Conservation (phyloP, 2,113 vertebrate species). For the Macrotis lagotis region DNA sequence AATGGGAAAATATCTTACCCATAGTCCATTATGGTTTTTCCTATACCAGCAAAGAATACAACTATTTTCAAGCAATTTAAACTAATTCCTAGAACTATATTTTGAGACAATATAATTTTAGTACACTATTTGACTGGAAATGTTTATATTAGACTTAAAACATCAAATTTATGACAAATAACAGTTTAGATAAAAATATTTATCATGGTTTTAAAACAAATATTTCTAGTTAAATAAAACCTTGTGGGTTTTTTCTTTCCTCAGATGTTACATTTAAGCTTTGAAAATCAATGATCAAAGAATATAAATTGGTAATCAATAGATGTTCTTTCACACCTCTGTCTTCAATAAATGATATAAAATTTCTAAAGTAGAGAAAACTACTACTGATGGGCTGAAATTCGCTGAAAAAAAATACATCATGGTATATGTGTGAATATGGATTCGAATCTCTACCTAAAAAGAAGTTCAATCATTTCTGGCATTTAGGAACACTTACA, state of each 20-base stretch:
- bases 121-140: slow-evolving; percentile 75
- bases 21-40: slow-evolving; percentile 84
- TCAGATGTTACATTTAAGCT: neutral
- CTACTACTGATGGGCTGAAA: slow-evolving; percentile 59
- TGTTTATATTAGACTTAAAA: slow-evolving; percentile 50
- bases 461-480: slow-evolving; percentile 54
- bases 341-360: slow-evolving; percentile 74
- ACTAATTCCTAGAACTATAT: slow-evolving; percentile 80
- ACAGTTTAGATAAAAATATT: slow-evolving; percentile 60
- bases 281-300: slow-evolving; percentile 51
- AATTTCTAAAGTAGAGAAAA: slow-evolving; percentile 64
- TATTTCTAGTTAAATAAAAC: slow-evolving; percentile 56
- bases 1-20: slow-evolving; percentile 91
- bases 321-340: slow-evolving; percentile 38
- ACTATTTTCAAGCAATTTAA: slow-evolving; percentile 83
- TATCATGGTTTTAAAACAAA: slow-evolving; percentile 57
- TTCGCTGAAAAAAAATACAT: slow-evolving; percentile 41
- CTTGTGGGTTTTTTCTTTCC: slow-evolving; percentile 41
- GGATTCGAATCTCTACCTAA: slow-evolving; percentile 17
- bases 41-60: slow-evolving; percentile 88
- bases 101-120: slow-evolving; percentile 78
- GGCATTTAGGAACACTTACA: slow-evolving; percentile 57
- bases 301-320: slow-evolving; percentile 58
- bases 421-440: slow-evolving; percentile 6
- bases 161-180: slow-evolving; percentile 52